Evolutionary conservation across 2,797 vertebrate species (phyloP).

Genomic region (Chelon auratus): DNA sequence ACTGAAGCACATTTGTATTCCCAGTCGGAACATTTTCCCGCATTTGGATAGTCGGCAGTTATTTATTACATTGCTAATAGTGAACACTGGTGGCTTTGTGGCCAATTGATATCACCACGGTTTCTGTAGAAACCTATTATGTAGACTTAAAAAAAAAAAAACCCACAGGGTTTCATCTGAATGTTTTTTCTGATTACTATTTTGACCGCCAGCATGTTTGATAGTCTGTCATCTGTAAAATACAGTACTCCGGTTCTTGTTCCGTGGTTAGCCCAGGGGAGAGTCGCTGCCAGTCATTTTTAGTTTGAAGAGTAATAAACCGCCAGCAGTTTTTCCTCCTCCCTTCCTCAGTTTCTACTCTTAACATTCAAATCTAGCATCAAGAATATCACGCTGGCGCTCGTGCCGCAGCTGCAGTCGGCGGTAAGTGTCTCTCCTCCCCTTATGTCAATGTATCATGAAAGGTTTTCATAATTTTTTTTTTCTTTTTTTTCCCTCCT

Average conservation of each 20-base stretch:
- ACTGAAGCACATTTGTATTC: conserved; percentile 37
- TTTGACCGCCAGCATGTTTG: conserved; percentile 56
- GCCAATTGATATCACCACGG: conserved; percentile 36
- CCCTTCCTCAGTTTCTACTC: conserved; percentile 59
- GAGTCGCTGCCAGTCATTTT: conserved; percentile 72
- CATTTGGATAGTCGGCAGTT: conserved; percentile 40
- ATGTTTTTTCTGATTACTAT: conserved; percentile 49
- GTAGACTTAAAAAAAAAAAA: conserved; percentile 26
- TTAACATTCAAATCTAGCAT: conserved; percentile 74
- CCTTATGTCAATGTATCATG: conserved; percentile 75
- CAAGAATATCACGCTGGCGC: conserved; percentile 63
- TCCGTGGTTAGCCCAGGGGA: conserved; percentile 45
- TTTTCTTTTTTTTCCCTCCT: conserved; percentile 27
- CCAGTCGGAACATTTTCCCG: conserved; percentile 31
- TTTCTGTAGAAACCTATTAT: conserved; percentile 46
- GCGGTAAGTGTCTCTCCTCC: conserved; percentile 65
- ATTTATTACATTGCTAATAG: conserved; percentile 51
- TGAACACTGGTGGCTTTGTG: conserved; percentile 29
- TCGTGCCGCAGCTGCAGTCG: conserved; percentile 50
- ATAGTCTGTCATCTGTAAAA: conserved; percentile 47
- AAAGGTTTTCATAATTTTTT: conserved; percentile 64
- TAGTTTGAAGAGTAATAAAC: conserved; percentile 72
- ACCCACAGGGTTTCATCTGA: conserved; percentile 16
- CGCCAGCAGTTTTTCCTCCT: conserved; percentile 64
- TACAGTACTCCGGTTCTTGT: conserved; percentile 44